Conservation (phyloP, 1,140 invertebrate species). For the Sesamia nonagrioides region DNA sequence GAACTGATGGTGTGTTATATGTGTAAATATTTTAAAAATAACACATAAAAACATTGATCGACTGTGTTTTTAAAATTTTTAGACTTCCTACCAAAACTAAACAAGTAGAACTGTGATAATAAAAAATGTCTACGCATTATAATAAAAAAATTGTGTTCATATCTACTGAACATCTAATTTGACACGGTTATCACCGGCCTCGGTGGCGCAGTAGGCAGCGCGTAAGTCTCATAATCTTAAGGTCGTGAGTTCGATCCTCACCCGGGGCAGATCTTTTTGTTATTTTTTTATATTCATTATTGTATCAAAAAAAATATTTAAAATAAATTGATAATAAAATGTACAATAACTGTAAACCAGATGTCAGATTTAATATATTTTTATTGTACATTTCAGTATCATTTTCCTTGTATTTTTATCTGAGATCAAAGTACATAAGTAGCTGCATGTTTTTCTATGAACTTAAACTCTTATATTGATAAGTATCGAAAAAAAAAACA, state of each 20-base stretch:
- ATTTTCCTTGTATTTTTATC: not conserved
- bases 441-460: too few relatives aligned
- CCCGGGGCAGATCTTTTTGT: constrained; percentile 91
- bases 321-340: too few relatives aligned
- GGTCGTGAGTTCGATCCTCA: constrained; percentile 99
- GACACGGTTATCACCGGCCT: constrained; percentile 85
- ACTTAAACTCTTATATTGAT: too few relatives aligned
- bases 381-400: not conserved
- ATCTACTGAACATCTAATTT: not conserved
- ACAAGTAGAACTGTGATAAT: not conserved
- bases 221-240: constrained; percentile 99
- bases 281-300: not conserved
- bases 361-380: too few relatives aligned
- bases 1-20: too few relatives aligned
- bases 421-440: too few relatives aligned
- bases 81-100: not conserved
- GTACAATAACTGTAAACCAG: too few relatives aligned
- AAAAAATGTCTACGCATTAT: not conserved
- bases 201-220: constrained; percentile 97
- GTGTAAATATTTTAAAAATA: too few relatives aligned
- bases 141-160: not conserved
- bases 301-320: too few relatives aligned
- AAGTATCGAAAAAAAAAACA: too few relatives aligned
- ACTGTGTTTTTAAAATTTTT: too few relatives aligned
- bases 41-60: too few relatives aligned